A percentile compares a stretch with the other conserved stretches of the same genome.
phyloP scores from a whole-genome alignment of 2,113 vertebrate species.

The Notothenia coriiceps region DNA sequence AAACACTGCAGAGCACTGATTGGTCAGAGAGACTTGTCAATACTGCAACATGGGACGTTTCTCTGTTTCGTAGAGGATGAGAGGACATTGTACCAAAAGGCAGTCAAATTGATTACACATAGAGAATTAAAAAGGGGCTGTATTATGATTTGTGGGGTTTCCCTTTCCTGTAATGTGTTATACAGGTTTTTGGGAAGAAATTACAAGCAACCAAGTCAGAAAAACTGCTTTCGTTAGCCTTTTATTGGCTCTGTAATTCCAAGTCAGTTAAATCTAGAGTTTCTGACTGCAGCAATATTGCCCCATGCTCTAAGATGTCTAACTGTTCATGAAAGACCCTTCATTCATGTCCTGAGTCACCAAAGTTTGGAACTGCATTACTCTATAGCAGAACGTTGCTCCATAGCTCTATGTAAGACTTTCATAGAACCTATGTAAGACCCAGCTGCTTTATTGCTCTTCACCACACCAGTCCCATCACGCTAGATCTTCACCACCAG shows the following conservation, averaged over 20 bases:
- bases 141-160: no score
- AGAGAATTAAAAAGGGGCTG: no score
- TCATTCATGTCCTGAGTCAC: background rate
- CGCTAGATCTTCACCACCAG: conserved; percentile 28
- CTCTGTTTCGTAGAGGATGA: no score
- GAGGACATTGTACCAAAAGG: no score
- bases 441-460: conserved; percentile 33
- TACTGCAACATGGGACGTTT: no score
- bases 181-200: background rate
- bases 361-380: background rate
- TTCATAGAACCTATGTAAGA: background rate
- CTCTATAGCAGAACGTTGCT: background rate
- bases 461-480: conserved; percentile 5
- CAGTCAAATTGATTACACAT: no score
- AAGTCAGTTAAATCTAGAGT: background rate
- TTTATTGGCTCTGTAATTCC: background rate
- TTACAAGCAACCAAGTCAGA: background rate
- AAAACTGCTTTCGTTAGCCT: background rate
- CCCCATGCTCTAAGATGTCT: background rate
- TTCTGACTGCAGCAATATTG: background rate
- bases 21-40: no score
- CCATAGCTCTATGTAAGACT: background rate
- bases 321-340: background rate
- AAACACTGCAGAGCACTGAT: no score
- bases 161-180: no score